A percentile compares a stretch with the other conserved stretches of the same genome.
These are phyloP conservation scores for Holothuria scabra DNA, from an alignment of 53 echinoderm and acorn worm species.

Conservation along the genomic window DNA sequence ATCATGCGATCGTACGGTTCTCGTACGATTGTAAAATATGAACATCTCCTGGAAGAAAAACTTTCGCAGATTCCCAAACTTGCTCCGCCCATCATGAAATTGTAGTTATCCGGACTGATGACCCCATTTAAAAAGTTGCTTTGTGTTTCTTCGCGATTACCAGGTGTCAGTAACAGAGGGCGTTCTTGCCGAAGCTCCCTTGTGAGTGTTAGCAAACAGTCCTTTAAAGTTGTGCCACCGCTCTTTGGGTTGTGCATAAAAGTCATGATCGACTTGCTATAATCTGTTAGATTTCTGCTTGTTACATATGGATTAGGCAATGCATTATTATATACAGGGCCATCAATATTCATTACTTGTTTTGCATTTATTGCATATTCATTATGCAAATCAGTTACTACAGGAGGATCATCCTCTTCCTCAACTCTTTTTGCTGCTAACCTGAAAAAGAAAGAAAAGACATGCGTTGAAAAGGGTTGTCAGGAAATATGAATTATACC, in stretches of 20 bases:
- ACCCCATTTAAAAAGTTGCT: constrained; percentile 6
- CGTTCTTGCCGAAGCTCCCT: background rate
- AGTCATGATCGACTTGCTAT: constrained; percentile 1
- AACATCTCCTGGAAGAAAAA: constrained; percentile 52
- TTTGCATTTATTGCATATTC: too few relatives aligned
- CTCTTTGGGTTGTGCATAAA: constrained; percentile 36
- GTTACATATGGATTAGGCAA: constrained; percentile 20
- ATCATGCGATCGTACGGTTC: constrained; percentile 88
- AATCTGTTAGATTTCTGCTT: background rate
- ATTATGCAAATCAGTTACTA: too few relatives aligned
- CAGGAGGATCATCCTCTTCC: too few relatives aligned
- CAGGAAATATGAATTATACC: too few relatives aligned
- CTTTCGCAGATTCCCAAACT: constrained; percentile 29
- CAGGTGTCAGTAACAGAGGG: constrained; percentile 5
- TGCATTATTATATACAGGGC: background rate
- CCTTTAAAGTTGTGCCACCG: constrained; percentile 28
- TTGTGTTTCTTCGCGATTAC: background rate
- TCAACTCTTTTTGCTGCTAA: too few relatives aligned
- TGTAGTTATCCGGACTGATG: background rate
- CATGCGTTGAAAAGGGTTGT: too few relatives aligned
- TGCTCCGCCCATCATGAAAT: constrained; percentile 29
- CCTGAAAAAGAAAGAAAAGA: too few relatives aligned
- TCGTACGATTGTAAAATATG: constrained; percentile 89
- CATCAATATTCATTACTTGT: too few relatives aligned
- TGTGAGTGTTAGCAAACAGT: background rate